Conservation (phyloP, 35 echinoderm and acorn worm species). For the Apostichopus parvimensis region DNA sequence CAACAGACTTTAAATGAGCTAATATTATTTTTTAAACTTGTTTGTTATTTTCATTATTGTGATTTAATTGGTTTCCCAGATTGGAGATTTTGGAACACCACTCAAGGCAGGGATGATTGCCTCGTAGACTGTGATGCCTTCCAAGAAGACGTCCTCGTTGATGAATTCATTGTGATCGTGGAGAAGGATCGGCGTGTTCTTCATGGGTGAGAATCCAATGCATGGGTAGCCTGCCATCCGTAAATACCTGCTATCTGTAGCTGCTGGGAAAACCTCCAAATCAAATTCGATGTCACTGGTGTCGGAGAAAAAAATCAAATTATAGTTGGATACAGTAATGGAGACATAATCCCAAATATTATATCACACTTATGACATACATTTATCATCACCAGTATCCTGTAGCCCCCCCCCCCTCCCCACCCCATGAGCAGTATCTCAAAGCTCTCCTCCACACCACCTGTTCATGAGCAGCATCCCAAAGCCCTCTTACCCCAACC, state of each 20-base stretch:
- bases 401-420: no score
- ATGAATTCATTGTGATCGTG: conserved; percentile 96
- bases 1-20: no score
- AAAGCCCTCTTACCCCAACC: no score
- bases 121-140: conserved; percentile 83
- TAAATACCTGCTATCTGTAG: conserved; percentile 82
- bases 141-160: conserved; percentile 84
- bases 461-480: no score
- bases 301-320: neutral
- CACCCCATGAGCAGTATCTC: no score
- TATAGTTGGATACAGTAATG: no score
- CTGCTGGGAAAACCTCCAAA: conserved; percentile 77
- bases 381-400: no score
- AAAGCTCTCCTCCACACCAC: neutral
- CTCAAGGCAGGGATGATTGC: conserved; percentile 67
- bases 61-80: conserved; percentile 16
- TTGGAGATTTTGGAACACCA: conserved; percentile 41
- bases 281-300: conserved; percentile 68
- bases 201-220: conserved; percentile 93
- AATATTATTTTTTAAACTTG: no score
- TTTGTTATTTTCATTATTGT: no score
- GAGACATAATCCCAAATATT: no score
- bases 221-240: conserved; percentile 59
- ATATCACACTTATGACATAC: no score
- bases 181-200: conserved; percentile 84